phyloP scores from a whole-genome alignment of 2,113 vertebrate species.

The Parotia lawesii region DNA sequence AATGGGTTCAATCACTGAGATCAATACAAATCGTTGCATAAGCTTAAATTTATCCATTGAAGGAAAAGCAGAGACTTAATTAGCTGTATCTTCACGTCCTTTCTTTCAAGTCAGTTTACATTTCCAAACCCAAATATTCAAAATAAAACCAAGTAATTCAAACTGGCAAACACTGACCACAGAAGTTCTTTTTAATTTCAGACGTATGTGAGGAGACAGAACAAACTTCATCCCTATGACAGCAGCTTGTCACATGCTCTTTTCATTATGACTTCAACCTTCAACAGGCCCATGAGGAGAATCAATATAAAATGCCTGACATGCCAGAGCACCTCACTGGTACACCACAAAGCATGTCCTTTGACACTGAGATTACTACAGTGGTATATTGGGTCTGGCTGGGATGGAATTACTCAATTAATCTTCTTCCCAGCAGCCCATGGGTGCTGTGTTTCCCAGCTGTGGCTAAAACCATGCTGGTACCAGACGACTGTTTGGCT shows the following conservation, averaged over 20 bases:
- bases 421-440: neutral
- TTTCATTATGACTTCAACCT: neutral
- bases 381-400: neutral
- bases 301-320: neutral
- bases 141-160: neutral
- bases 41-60: neutral
- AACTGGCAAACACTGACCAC: neutral
- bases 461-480: neutral
- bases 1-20: neutral
- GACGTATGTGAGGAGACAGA: neutral
- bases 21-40: neutral
- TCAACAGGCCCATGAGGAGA: neutral
- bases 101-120: neutral
- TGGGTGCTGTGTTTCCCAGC: neutral
- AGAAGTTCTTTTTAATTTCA: neutral
- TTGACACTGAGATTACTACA: neutral
- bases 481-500: neutral
- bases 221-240: neutral
- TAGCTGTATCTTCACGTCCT: neutral
- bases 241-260: neutral
- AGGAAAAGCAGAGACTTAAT: neutral
- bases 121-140: neutral
- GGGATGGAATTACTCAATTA: neutral
- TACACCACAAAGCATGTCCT: neutral
- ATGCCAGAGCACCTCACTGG: neutral